A percentile compares a stretch with the other conserved stretches of the same genome.
phyloP scores from a whole-genome alignment of 2,797 vertebrate species.

The Epinephelus coioides region DNA sequence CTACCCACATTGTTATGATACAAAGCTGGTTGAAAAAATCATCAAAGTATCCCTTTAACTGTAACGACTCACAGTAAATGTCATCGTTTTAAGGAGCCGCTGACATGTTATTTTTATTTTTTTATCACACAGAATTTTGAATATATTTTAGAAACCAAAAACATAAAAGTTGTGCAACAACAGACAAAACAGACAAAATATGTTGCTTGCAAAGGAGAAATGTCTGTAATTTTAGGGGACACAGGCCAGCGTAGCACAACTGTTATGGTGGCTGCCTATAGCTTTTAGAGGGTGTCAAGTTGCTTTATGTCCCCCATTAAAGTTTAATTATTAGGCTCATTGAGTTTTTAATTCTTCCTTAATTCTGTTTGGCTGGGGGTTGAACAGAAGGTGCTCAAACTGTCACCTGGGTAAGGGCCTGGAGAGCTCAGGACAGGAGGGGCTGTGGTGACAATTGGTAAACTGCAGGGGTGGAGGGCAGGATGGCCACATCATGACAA shows the following conservation, averaged over 20 bases:
- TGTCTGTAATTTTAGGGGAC: constrained; percentile 28
- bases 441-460: constrained; percentile 32
- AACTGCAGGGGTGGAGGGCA: constrained; percentile 43
- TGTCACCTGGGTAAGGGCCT: constrained; percentile 65
- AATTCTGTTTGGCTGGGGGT: constrained; percentile 78
- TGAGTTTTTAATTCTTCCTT: constrained; percentile 81
- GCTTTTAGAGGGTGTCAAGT: constrained; percentile 70
- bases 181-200: constrained; percentile 2
- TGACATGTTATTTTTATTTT: background rate
- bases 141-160: constrained; percentile 10
- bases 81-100: background rate
- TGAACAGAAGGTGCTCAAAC: constrained; percentile 65
- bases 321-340: constrained; percentile 85
- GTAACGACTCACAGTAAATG: background rate
- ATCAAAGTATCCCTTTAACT: background rate
- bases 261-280: constrained; percentile 59
- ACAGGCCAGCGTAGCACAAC: constrained; percentile 25
- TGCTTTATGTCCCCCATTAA: constrained; percentile 81
- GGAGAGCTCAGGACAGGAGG: constrained; percentile 28
- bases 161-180: constrained; percentile 1
- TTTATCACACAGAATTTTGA: constrained; percentile 9
- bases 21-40: too few species aligned
- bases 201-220: constrained; percentile 39
- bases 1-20: too few species aligned
- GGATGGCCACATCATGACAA: constrained; percentile 38